phyloP scores from a whole-genome alignment of 2,888 invertebrate species.

The Entomobrya proxima region DNA sequence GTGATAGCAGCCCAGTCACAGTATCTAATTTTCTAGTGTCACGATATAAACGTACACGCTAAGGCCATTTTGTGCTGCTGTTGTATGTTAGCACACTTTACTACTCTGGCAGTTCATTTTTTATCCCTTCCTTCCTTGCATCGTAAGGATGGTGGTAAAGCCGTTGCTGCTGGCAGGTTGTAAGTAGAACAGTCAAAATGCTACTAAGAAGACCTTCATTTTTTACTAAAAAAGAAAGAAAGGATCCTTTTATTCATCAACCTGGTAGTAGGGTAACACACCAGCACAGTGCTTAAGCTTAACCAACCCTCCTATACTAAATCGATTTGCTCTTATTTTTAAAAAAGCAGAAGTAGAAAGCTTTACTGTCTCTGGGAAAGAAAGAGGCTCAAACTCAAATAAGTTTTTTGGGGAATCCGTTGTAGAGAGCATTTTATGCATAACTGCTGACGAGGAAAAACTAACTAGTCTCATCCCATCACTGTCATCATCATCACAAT shows the following conservation, averaged over 20 bases:
- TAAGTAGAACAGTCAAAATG: background rate
- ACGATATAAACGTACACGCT: background rate
- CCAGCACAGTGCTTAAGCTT: background rate
- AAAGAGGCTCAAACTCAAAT: background rate
- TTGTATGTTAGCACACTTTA: background rate
- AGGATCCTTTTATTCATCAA: slow-evolving; percentile 8
- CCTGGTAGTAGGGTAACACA: background rate
- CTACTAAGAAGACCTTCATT: slow-evolving; percentile 1
- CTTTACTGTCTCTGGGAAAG: background rate
- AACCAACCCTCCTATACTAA: background rate
- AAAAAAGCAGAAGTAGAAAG: background rate
- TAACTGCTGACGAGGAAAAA: slow-evolving; percentile 56
- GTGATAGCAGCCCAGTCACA: background rate
- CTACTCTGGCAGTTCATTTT: slow-evolving; percentile 26
- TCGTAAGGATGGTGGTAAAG: background rate
- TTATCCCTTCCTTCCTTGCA: slow-evolving; percentile 38
- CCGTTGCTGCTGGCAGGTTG: background rate
- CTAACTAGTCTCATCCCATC: slow-evolving; percentile 53
- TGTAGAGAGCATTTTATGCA: slow-evolving; percentile 43
- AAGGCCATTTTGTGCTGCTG: background rate
- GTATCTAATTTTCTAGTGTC: slow-evolving; percentile 49
- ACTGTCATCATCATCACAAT: slow-evolving; percentile 47
- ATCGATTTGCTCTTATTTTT: slow-evolving; percentile 29
- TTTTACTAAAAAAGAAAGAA: background rate
- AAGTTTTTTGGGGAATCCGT: slow-evolving; percentile 8